These are phyloP conservation scores for Xerus inauris DNA, from an alignment of 2,113 vertebrate species.

Conservation along the genomic window DNA sequence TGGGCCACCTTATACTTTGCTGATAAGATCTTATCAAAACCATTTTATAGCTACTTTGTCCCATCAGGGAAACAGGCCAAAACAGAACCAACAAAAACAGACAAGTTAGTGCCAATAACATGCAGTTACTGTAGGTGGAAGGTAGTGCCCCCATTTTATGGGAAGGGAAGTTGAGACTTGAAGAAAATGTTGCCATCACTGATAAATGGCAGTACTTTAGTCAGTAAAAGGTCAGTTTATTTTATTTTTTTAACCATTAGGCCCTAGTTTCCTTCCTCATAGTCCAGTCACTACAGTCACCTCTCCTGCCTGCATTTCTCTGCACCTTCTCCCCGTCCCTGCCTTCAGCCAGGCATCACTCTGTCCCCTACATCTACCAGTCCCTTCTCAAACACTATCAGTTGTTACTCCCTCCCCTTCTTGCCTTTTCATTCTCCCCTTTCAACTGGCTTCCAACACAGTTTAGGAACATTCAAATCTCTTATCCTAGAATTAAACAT, in stretches of 20 bases:
- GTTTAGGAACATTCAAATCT: neutral
- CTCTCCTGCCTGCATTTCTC: neutral
- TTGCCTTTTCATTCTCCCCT: neutral
- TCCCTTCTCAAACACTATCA: neutral
- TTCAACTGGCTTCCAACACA: neutral
- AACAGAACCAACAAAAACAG: neutral
- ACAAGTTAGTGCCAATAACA: neutral
- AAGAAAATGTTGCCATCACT: neutral
- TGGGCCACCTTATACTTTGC: neutral
- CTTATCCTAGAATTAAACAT: neutral
- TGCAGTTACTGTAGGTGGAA: neutral
- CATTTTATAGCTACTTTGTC: neutral
- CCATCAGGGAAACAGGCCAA: neutral
- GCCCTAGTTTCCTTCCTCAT: neutral
- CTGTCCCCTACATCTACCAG: no score
- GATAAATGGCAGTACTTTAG: neutral
- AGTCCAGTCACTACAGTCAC: neutral
- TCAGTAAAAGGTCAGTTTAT: neutral
- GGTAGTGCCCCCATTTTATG: neutral
- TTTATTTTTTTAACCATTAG: neutral
- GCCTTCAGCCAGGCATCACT: neutral
- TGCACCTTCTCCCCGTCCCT: neutral
- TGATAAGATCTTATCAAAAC: neutral
- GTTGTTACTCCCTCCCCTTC: neutral
- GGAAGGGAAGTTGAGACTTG: slow-evolving; percentile 16